A percentile compares a stretch with the other conserved stretches of the same genome.
These are phyloP conservation scores for Triplophysa rosa DNA, from an alignment of 2,113 vertebrate species.

Conservation along the genomic window DNA sequence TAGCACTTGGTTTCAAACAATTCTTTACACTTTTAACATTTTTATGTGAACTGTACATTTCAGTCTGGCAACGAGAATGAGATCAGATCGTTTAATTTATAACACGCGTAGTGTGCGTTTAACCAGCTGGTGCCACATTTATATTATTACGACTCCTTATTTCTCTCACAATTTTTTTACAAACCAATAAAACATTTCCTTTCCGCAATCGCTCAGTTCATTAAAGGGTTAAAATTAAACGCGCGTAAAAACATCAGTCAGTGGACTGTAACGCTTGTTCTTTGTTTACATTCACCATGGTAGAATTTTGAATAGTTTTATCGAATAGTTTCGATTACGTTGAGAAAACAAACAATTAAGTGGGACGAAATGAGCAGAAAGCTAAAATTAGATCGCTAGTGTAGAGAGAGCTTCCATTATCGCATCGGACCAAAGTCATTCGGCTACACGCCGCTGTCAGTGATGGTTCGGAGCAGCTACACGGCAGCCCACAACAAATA, in stretches of 20 bases:
- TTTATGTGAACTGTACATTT: neutral
- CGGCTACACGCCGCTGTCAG: constrained; percentile 45
- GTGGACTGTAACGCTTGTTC: constrained; percentile 58
- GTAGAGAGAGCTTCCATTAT: constrained; percentile 20
- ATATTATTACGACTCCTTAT: neutral
- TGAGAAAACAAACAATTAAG: neutral
- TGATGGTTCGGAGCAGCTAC: neutral
- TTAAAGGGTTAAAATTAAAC: constrained; percentile 75
- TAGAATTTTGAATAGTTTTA: neutral
- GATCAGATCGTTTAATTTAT: neutral
- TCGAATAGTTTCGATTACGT: neutral
- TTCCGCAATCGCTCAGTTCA: constrained; percentile 24
- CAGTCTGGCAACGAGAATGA: neutral
- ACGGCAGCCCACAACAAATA: neutral
- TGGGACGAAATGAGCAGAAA: neutral
- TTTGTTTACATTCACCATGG: constrained; percentile 54
- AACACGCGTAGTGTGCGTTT: neutral
- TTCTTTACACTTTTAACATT: neutral
- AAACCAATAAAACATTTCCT: neutral
- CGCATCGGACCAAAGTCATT: constrained; percentile 34
- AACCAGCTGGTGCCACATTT: neutral
- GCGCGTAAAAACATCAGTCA: constrained; percentile 73
- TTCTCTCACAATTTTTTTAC: neutral
- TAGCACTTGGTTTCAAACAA: neutral
- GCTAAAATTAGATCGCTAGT: neutral